A percentile compares a stretch with the other conserved stretches of the same genome.
Conservation (phyloP, 1,140 invertebrate genomes). For the Hormaphis cornu region DNA sequence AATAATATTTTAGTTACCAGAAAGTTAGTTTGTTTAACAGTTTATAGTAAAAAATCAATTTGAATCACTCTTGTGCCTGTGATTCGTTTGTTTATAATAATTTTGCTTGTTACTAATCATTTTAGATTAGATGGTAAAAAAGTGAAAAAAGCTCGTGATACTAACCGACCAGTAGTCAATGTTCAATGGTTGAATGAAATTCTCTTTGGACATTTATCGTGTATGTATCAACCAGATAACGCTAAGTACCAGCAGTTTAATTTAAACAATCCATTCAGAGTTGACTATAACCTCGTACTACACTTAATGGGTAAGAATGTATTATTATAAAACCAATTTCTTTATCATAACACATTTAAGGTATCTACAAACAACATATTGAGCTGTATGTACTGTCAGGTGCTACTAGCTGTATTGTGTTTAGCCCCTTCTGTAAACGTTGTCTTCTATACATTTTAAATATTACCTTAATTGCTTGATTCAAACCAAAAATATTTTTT, state of each 20-base stretch:
- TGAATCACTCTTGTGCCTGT: too few relatives aligned
- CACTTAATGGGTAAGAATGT: slow-evolving; percentile 76
- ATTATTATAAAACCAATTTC: too few relatives aligned
- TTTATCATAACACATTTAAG: too few relatives aligned
- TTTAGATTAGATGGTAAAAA: slow-evolving; percentile 73
- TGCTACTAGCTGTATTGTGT: too few relatives aligned
- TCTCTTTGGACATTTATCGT: slow-evolving; percentile 73
- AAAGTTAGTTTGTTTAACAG: slow-evolving; percentile 40
- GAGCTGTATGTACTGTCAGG: too few relatives aligned
- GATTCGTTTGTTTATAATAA: background rate
- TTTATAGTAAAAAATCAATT: slow-evolving; percentile 3
- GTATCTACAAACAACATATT: too few relatives aligned
- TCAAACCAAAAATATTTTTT: too few relatives aligned
- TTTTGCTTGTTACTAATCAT: background rate
- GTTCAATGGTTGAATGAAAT: slow-evolving; percentile 89
- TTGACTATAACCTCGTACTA: slow-evolving; percentile 75
- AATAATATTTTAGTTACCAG: slow-evolving; percentile 42
- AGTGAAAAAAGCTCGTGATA: slow-evolving; percentile 81
- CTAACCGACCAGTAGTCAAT: slow-evolving; percentile 77
- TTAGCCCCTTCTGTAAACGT: too few relatives aligned
- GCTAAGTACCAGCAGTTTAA: slow-evolving; percentile 82
- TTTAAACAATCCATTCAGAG: slow-evolving; percentile 65
- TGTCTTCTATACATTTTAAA: too few relatives aligned
- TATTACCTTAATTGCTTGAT: too few relatives aligned
- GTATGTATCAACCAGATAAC: slow-evolving; percentile 70